Evolutionary conservation across 2,113 vertebrate species (phyloP), one percentile per base, ranked within the genome.

Genomic region (Synchiropus splendidus): DNA sequence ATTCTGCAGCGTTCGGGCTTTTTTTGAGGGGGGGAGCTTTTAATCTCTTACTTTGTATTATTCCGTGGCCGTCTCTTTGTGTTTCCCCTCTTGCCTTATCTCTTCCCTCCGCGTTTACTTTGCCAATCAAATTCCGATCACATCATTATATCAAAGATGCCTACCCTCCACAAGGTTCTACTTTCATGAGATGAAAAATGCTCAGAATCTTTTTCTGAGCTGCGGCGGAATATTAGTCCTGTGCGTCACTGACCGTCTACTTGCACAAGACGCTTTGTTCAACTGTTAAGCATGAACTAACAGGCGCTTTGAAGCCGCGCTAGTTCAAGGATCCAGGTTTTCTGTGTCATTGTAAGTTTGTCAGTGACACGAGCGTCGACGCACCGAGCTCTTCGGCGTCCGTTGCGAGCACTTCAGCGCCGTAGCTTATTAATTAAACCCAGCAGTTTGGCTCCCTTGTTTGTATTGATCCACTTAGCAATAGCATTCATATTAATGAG

Each of bases 61-160:
- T 52, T 53, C 42, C 32, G 43, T 36, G n/a, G 34, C 33, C 48
- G 21, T 54, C 43, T 51, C 54, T 51, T 69, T 72, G 46, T 48
- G 36, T 45, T 51, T 36, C 37, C 18, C 5, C 12, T n/a, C n/a
- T 39, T 43, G 31, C 56, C 52, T 36, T 2, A n/a, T 8, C 52
- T 60, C 50, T 36, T 34, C 43, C 52, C 12, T 35, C 33, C 33
- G 12, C 3, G 56, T n/a, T 45, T 57, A 31, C 42, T 35, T 17
- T 48, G 43, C 41, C 54, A 36, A 65, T 72, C 57, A 61, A 40
- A 74, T 79, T 72, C 74, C 47, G 55, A 70, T 77, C 70, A 77
- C 77, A 72, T 77, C 68, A 51, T 51, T 42, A 36, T 64, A 68
- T 79, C 66, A 79, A 75, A 77, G 74, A 70, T 76, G 50, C 67